Percentiles rank a stretch among this genome's conserved stretches.
Evolutionary conservation across 2,888 invertebrate genomes (phyloP).

Genomic region (Thysanoteuthis rhombus): DNA sequence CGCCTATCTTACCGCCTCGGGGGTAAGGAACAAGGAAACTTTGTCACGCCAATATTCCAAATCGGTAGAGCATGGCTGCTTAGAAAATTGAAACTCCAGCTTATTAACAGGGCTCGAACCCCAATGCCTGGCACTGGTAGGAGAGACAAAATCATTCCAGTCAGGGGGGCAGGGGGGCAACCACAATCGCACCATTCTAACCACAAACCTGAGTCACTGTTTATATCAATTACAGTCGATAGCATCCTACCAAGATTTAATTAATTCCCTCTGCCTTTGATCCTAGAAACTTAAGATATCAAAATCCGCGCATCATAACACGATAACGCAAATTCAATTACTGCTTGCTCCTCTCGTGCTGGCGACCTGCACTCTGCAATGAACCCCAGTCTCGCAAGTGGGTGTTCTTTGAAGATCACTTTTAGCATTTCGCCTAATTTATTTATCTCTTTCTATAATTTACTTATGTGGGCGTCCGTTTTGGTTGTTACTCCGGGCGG

Average conservation of each 20-base stretch:
- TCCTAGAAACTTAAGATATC: neutral
- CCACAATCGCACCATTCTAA: too few relatives aligned
- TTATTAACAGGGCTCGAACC: too few relatives aligned
- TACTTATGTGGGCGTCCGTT: neutral
- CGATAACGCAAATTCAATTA: neutral
- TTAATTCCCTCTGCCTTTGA: neutral
- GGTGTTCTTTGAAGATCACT: neutral
- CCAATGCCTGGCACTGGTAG: too few relatives aligned
- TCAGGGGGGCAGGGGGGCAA: too few relatives aligned
- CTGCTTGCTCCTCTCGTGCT: too few relatives aligned
- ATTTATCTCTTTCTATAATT: neutral
- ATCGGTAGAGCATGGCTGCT: too few relatives aligned
- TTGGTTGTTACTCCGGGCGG: neutral
- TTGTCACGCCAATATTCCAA: too few relatives aligned
- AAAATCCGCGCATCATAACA: neutral
- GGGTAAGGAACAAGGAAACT: too few relatives aligned
- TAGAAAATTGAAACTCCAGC: too few relatives aligned
- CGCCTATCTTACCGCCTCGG: too few relatives aligned
- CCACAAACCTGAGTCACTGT: neutral
- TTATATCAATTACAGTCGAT: too few relatives aligned
- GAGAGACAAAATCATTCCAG: too few relatives aligned
- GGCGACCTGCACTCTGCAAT: neutral
- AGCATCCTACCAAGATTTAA: neutral
- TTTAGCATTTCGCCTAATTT: neutral
- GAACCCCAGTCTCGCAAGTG: accelerated